Evolutionary conservation across 2,797 vertebrate species (phyloP), one percentile per base, ranked within the genome.

Genomic region (Acestrorhynchus altus): DNA sequence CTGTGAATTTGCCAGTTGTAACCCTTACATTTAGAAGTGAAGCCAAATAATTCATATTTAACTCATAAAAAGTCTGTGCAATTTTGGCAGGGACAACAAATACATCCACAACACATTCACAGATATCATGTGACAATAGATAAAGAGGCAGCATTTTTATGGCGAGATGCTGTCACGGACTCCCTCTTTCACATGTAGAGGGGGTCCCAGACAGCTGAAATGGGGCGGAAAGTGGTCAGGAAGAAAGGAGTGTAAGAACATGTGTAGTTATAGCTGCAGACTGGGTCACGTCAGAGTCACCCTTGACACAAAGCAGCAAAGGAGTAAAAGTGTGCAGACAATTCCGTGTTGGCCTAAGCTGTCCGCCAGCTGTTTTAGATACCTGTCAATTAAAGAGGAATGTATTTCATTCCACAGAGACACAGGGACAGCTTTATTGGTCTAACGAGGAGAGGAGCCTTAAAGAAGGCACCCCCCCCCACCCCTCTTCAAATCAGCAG

Each of bases 271-370:
- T 80, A 85, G 88, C 87, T 88, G 88, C 88, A 91, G 89, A 90
- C 91, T 90, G 91, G 91, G 89, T 90, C 93, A 92, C 90, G 91
- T 92, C 94, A 93, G 92, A 90, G 92, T 80, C 81, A 91, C 84
- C 83, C 81, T 86, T 81, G 86, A 79, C 83, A 93, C 87, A 93
- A 93, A 88, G 80, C 76, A 79, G 81, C 46, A 54, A 63, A 56
- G 52, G 87, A 81, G 80, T 84, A 86, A 89, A 90, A 90, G 88
- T 89, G 90, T 90, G 87, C 84, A 89, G 89, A 90, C 91, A 88
- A 73, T 85, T 84, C 83, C 87, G 88, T 88, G 84, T 79, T 85
- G 87, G 86, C 76, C 77, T 89, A 93, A 92, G 92, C 91, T 91
- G 90, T 89, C 88, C 78, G 68, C 87, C 91, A 93, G 93, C 91